Evolutionary conservation across 2,797 vertebrate species (phyloP), one percentile per base, ranked within the genome.

Genomic region (Anisognathus igniventris): DNA sequence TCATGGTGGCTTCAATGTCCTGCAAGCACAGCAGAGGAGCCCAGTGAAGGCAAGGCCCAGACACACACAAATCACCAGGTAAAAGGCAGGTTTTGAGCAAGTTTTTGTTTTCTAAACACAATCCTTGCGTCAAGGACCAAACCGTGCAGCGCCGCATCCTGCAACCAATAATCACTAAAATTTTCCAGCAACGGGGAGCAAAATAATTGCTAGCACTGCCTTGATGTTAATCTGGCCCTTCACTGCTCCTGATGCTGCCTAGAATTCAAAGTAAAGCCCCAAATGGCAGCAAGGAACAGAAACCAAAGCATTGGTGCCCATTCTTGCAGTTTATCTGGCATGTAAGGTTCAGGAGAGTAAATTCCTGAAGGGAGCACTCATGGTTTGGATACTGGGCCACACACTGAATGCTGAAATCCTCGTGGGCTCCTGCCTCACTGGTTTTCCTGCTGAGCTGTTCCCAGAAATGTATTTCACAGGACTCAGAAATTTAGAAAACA

Each of bases 1-100:
- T 99, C 98, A 99, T 98, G 3, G 98, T 98, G 14, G 98, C 98
- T 84, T 99, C 99, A 0, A 99, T 99, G 91, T 99, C 99, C 99
- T 99, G 97, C 71, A 95, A 96, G 67, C 44, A 64, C 65, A 73
- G 27, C 53, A 77, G 30, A 61, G 72, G 54, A 45, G 65, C 5
- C 0, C 1, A 3, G 73, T 93, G 77, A 89, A 2, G 14, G 47
- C 61, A 56, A 50, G 23, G 60, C 61, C 31, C 80, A 51, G 57
- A 18, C 53, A 35, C 20, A 35, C 20, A 2, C 0, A 21, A 25
- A 42, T 0, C 28, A 4, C 2, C 28, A 30, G 37, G 10, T 0
- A 17, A n/a, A 86, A 68, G 19, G 2, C 54, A 9, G 15, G 1
- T 44, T 66, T 16, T 0, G 2, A n/a, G 23, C 4, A 3, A 0